phyloP scores from a whole-genome alignment of 2,797 vertebrate species.

The Macrochelys suwanniensis region DNA sequence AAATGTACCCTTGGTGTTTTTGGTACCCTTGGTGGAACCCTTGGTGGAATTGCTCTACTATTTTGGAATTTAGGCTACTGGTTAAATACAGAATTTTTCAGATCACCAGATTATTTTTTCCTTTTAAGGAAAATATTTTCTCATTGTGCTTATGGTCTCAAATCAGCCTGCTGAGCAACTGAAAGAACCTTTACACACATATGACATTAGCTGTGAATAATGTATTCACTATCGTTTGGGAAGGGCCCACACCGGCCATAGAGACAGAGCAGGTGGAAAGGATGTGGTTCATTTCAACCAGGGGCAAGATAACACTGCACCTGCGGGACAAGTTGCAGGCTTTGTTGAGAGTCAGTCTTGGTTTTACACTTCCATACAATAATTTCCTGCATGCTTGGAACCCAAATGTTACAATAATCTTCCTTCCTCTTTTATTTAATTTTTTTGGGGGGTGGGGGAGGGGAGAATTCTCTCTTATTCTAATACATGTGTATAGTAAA shows the following conservation, averaged over 20 bases:
- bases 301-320: neutral
- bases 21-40: neutral
- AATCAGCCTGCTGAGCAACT: neutral
- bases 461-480: neutral
- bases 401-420: neutral
- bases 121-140: neutral
- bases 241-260: neutral
- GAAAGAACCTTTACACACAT: neutral
- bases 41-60: neutral
- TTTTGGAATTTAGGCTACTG: neutral
- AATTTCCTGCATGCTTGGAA: neutral
- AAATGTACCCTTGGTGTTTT: neutral
- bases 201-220: neutral
- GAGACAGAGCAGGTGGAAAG: neutral
- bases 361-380: conserved; percentile 3
- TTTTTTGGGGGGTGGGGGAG: neutral
- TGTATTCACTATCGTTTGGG: neutral
- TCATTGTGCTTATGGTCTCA: neutral
- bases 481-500: neutral
- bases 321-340: neutral
- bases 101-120: neutral
- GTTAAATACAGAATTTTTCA: neutral
- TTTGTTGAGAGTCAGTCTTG: neutral
- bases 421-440: neutral
- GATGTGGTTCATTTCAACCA: neutral